These are phyloP conservation scores for Polypterus senegalus DNA, from an alignment of 2,113 vertebrate genomes.

Conservation along the genomic window DNA sequence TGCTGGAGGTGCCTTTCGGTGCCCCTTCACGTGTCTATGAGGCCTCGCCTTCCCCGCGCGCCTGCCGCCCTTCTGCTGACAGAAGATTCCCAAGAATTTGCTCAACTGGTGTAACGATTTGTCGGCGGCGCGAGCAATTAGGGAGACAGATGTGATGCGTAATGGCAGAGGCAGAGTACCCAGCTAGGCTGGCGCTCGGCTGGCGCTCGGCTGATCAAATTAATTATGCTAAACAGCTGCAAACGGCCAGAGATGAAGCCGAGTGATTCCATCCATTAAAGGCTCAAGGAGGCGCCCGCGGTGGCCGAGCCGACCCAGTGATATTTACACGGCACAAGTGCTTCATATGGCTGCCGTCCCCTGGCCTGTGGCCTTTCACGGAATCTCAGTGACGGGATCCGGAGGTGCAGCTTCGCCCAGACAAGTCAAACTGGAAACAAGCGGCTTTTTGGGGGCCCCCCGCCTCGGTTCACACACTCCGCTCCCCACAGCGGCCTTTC, in stretches of 20 bases:
- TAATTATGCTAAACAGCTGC: conserved; percentile 67
- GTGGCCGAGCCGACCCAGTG: conserved; percentile 28
- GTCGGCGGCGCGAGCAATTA: conserved; percentile 23
- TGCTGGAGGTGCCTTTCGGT: no score
- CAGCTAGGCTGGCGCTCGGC: conserved; percentile 31
- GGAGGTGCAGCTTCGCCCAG: no score
- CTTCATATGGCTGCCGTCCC: conserved; percentile 21
- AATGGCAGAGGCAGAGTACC: conserved; percentile 34
- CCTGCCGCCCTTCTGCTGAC: conserved; percentile 7
- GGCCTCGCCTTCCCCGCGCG: background rate
- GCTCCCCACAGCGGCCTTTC: no score
- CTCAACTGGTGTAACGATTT: conserved; percentile 24
- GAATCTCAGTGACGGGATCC: no score
- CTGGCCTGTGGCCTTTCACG: background rate
- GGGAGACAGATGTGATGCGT: conserved; percentile 34
- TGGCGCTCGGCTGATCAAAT: conserved; percentile 53
- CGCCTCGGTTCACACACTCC: no score
- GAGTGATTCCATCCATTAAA: conserved; percentile 35
- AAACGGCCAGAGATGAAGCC: conserved; percentile 33
- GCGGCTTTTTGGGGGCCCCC: no score
- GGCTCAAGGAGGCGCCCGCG: conserved; percentile 34
- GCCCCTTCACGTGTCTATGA: no score
- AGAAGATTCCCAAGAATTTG: background rate
- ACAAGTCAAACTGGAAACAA: no score
- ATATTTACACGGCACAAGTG: conserved; percentile 27